phyloP scores from a whole-genome alignment of 1,140 invertebrate species.

The Drosophila lini region DNA sequence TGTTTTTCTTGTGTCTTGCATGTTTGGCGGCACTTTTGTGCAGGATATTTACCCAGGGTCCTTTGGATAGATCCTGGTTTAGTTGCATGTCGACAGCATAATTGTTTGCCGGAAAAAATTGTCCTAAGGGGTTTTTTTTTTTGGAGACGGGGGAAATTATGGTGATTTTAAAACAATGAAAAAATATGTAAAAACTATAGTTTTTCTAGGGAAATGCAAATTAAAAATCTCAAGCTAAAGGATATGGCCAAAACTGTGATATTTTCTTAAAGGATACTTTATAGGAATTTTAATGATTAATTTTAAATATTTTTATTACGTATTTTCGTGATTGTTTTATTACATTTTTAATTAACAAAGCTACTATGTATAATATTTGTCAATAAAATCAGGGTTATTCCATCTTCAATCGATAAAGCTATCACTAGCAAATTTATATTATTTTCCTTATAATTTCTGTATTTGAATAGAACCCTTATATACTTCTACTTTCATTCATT shows the following conservation, averaged over 20 bases:
- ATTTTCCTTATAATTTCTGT: neutral
- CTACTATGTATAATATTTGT: neutral
- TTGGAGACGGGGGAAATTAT: slow-evolving; percentile 1
- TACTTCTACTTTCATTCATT: slow-evolving; percentile 29
- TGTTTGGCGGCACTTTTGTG: slow-evolving; percentile 71
- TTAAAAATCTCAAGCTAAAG: neutral
- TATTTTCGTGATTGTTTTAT: neutral
- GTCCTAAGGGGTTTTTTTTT: slow-evolving; percentile 8
- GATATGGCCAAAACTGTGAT: neutral
- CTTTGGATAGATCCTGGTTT: slow-evolving; percentile 8
- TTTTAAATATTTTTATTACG: neutral
- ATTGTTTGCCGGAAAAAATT: slow-evolving; percentile 68
- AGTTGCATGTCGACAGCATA: slow-evolving; percentile 74
- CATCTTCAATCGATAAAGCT: neutral
- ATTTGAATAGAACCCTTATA: no score
- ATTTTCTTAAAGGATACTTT: neutral
- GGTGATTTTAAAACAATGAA: slow-evolving; percentile 1
- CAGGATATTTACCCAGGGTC: slow-evolving; percentile 7
- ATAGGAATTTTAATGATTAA: neutral
- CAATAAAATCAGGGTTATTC: neutral
- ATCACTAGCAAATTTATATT: no score
- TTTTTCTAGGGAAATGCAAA: neutral
- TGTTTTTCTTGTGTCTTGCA: slow-evolving; percentile 47
- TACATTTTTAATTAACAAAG: neutral
- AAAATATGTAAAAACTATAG: neutral